These are phyloP conservation scores for Lynx canadensis DNA, from an alignment of 2,113 vertebrate species.

Conservation along the genomic window DNA sequence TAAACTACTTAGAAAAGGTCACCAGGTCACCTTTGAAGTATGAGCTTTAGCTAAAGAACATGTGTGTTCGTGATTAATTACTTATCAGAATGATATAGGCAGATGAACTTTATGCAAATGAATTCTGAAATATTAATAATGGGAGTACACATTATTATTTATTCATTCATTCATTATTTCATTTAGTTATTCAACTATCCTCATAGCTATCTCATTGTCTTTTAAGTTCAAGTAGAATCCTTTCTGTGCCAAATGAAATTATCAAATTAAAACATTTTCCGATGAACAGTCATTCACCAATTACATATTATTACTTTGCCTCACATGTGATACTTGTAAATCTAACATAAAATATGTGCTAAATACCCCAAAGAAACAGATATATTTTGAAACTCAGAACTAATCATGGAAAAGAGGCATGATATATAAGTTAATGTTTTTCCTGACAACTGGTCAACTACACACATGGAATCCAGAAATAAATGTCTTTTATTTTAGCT, in stretches of 20 bases:
- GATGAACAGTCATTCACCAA: not conserved
- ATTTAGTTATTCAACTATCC: not conserved
- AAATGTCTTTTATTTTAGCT: not conserved
- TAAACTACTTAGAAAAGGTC: not conserved
- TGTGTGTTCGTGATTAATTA: not conserved
- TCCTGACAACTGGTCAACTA: not conserved
- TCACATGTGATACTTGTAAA: not conserved
- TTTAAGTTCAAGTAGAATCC: not conserved
- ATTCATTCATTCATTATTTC: not conserved
- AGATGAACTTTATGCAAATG: not conserved
- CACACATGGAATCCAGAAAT: not conserved
- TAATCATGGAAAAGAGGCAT: not conserved
- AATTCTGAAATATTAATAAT: not conserved
- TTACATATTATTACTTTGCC: not conserved
- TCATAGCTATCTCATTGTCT: not conserved
- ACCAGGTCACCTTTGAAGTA: not conserved
- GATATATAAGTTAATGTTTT: not conserved
- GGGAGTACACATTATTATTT: not conserved
- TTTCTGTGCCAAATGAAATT: not conserved
- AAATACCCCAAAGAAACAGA: not conserved
- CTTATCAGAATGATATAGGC: not conserved
- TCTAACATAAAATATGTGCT: not conserved
- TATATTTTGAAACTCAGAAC: not conserved
- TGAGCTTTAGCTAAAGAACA: not conserved
- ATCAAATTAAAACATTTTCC: not conserved